Evolutionary conservation across 1,140 invertebrate genomes (phyloP).

Genomic region (Zaprionus capensis): DNA sequence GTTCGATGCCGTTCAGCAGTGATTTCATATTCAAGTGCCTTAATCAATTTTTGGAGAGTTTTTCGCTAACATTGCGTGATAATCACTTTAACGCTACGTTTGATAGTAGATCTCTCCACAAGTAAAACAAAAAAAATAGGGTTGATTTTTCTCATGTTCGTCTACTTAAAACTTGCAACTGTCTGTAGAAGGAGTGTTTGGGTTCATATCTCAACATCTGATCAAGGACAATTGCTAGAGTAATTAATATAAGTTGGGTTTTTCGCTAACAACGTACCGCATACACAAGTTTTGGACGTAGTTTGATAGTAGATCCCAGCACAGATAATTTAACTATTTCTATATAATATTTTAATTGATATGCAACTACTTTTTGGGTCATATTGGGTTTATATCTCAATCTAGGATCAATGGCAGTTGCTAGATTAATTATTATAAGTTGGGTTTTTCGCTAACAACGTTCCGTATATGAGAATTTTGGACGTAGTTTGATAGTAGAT

Average conservation of each 20-base stretch:
- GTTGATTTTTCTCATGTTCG: conserved; percentile 2
- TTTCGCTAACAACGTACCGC: conserved; percentile 74
- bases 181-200: not conserved
- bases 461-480: conserved; percentile 38
- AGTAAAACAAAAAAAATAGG: not conserved
- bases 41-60: conserved; percentile 59
- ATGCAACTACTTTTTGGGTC: not conserved
- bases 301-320: conserved; percentile 78
- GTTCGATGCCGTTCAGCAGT: conserved; percentile 33
- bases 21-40: conserved; percentile 46
- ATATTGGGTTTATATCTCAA: not conserved
- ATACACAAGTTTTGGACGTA: conserved; percentile 52
- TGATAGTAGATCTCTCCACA: conserved; percentile 80
- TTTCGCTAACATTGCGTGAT: conserved; percentile 73
- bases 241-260: conserved; percentile 54
- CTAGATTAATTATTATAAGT: conserved; percentile 34
- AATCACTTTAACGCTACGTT: conserved; percentile 56
- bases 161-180: conserved; percentile 12
- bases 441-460: conserved; percentile 74
- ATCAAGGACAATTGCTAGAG: conserved; percentile 51
- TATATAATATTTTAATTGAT: not conserved
- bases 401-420: conserved; percentile 3
- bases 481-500: conserved; percentile 73
- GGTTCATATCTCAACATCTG: conserved; percentile 7
- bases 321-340: conserved; percentile 21